These are phyloP conservation scores for Serrognathus titanus DNA, from an alignment of 2,888 invertebrate genomes.

Conservation along the genomic window DNA sequence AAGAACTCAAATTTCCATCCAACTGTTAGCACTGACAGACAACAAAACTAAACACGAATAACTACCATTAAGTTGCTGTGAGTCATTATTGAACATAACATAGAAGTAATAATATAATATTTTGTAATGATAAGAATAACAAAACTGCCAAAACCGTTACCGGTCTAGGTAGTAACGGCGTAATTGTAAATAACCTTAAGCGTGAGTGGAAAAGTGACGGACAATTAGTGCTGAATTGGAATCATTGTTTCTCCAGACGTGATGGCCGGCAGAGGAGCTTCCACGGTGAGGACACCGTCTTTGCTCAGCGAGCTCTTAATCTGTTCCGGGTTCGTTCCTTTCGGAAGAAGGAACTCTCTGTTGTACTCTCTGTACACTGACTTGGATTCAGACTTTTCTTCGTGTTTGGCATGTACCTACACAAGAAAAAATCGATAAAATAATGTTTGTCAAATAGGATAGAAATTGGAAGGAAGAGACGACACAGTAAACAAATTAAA, in stretches of 20 bases:
- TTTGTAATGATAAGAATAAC: no score
- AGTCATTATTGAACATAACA: not conserved
- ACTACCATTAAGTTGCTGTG: not conserved
- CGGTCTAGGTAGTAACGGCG: no score
- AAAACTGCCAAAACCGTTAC: no score
- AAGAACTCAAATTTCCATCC: not conserved
- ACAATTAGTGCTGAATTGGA: conserved; percentile 69
- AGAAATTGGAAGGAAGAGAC: no score
- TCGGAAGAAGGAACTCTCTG: conserved; percentile 93
- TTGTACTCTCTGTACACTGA: conserved; percentile 98
- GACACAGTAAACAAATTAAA: no score
- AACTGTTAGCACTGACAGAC: conserved; percentile 3
- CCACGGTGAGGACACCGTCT: conserved; percentile 94
- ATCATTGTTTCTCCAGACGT: conserved; percentile 77
- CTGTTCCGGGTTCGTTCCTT: conserved; percentile 93
- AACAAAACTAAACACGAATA: not conserved
- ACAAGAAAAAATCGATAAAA: conserved; percentile 1
- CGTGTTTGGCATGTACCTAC: conserved; percentile 97
- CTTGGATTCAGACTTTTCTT: conserved; percentile 95
- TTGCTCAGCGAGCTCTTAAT: conserved; percentile 95
- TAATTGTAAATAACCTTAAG: not conserved
- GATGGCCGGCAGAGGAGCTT: conserved; percentile 90
- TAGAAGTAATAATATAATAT: no score
- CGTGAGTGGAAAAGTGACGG: not conserved
- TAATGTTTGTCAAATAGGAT: not conserved